Evolutionary conservation across 2,888 invertebrate genomes (phyloP), one percentile per base, ranked within the genome.

Genomic region (Fabriciana adippe): DNA sequence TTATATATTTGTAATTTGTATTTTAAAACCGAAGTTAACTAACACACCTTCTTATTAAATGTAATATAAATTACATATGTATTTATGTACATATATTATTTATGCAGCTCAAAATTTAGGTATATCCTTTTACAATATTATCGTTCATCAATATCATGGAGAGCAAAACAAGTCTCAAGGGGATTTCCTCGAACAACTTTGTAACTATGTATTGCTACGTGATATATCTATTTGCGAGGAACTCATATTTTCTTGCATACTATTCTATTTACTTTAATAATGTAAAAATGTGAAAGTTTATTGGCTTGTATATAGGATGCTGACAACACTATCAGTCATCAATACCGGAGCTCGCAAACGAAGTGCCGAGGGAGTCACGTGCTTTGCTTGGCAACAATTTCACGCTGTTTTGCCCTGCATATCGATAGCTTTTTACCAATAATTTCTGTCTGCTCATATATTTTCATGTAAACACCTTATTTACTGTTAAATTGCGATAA

Each of bases 341-440:
- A 69, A 70, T 71, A 74, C 74, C 70, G 59, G 67, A 73, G 72
- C 64, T 71, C 73, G 70, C 73, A 74, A 75, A 73, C 73, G 71
- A 73, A 70, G 69, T 73, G 72, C 68, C 69, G 65, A 54, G 71
- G 71, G 72, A 67, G 55, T 67, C 61, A 66, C 67, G 71, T 68
- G 71, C 70, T 70, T 61, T 70, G 67, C 64, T 70, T 70, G 61
- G 70, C 71, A 66, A 71, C 67, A 69, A 67, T 72, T 71, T 70
- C 68, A 66, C 70, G 64, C 66, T 60, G 62, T 66, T 54, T 65
- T 63, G 55, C 63, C 54, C 68, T 69, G 73, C 72, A 74, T 74
- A 74, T 69, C 70, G 72, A 75, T 71, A 66, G 55, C 60, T 54
- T 62, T 67, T 47, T 15, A 47, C 55, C 57, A 66, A 60, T 47